Conservation (phyloP, 2,797 vertebrate genomes). For the Antennarius maculatus region DNA sequence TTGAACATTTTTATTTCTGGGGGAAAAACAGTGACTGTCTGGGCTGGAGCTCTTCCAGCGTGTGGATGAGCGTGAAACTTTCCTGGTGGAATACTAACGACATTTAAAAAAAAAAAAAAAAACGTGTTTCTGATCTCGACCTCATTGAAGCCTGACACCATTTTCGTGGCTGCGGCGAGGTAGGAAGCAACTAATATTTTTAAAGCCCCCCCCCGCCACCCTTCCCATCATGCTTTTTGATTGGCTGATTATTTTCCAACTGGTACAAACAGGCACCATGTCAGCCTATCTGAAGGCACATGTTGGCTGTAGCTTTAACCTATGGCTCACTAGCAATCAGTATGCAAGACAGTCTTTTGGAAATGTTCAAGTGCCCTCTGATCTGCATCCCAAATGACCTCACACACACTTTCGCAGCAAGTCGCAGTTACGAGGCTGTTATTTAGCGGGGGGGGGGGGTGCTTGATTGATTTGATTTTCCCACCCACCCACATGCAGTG, state of each 20-base stretch:
- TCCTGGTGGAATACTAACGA: background rate
- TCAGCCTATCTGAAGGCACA: background rate
- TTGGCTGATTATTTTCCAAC: background rate
- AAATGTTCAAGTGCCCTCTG: no score
- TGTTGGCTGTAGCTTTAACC: no score
- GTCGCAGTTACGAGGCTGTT: no score
- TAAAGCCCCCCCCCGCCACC: background rate
- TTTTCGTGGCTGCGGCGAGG: background rate
- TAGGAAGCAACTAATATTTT: background rate
- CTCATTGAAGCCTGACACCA: accelerated
- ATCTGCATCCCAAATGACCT: no score
- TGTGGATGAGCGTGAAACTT: background rate
- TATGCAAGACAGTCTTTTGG: no score
- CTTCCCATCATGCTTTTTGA: background rate
- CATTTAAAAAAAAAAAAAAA: no score
- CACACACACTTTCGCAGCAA: no score
- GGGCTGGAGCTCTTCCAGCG: background rate
- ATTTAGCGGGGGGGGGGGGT: no score
- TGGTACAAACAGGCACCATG: background rate
- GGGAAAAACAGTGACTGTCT: background rate
- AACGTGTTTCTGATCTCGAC: no score
- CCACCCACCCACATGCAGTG: no score
- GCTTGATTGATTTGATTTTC: no score
- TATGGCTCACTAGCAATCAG: no score
- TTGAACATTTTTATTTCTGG: constrained; percentile 4